These are phyloP conservation scores for Noturus placidus DNA, from an alignment of 2,113 vertebrate genomes.

Conservation along the genomic window DNA sequence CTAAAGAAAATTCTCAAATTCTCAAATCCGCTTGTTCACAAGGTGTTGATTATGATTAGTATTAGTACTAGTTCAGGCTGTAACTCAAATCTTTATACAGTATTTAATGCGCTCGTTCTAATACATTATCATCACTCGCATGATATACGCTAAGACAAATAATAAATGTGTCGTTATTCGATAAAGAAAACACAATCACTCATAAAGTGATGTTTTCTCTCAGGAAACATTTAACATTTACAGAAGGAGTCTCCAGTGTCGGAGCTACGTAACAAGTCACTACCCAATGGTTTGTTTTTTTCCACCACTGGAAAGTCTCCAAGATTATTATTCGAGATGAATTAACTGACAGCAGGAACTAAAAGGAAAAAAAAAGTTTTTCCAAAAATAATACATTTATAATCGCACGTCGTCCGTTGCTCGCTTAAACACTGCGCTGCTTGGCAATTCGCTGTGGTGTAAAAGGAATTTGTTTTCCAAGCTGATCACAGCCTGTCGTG, in stretches of 20 bases:
- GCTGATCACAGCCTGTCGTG: background rate
- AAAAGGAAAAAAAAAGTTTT: too few species aligned
- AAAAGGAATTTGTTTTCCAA: background rate
- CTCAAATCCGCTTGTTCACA: background rate
- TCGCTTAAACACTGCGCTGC: background rate
- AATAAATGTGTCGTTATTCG: background rate
- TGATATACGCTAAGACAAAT: background rate
- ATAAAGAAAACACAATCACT: background rate
- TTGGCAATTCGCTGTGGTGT: background rate
- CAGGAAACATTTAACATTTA: background rate
- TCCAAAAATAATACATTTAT: too few species aligned
- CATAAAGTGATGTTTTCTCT: background rate
- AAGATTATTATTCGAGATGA: too few species aligned
- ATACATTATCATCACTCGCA: background rate
- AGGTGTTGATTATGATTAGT: background rate
- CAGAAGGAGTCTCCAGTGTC: background rate
- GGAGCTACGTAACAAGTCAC: background rate
- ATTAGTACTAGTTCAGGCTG: background rate
- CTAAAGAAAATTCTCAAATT: background rate
- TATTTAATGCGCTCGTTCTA: background rate
- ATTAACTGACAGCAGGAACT: background rate
- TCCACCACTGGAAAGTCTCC: too few species aligned
- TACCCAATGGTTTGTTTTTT: background rate
- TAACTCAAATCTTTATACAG: background rate
- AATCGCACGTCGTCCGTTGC: background rate